phyloP scores from a whole-genome alignment of 2,797 vertebrate species.

The Chloroceryle amazona region DNA sequence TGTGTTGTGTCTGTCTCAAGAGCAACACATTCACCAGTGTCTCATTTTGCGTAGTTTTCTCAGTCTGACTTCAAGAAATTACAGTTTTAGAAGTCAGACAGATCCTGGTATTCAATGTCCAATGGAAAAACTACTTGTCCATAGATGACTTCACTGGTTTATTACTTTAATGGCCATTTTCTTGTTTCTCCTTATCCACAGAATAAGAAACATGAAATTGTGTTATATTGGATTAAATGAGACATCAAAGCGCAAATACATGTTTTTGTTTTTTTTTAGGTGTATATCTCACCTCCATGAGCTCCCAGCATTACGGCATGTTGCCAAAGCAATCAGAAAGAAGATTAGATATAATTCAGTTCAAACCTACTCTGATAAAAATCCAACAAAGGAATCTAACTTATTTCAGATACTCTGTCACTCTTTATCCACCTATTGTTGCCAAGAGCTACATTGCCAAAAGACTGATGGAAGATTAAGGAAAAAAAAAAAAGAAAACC shows the following conservation, averaged over 20 bases:
- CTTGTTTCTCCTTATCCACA: not conserved
- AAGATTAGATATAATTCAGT: slow-evolving; percentile 33
- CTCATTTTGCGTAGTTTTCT: not conserved
- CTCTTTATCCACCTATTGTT: slow-evolving; percentile 13
- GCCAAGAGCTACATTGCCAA: slow-evolving; percentile 31
- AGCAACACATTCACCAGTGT: not conserved
- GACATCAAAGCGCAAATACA: not conserved
- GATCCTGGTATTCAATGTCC: not conserved
- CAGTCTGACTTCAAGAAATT: not conserved
- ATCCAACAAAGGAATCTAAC: slow-evolving; percentile 28
- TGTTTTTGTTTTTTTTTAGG: not conserved
- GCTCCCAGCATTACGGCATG: not conserved
- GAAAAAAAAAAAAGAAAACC: not conserved
- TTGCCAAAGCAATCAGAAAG: not conserved
- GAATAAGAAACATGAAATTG: not conserved
- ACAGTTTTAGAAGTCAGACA: not conserved
- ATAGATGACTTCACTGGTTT: not conserved
- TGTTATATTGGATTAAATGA: not conserved
- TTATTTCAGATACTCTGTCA: slow-evolving; percentile 31
- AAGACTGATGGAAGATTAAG: slow-evolving; percentile 17
- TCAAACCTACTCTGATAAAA: slow-evolving; percentile 17
- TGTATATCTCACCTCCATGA: not conserved
- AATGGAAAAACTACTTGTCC: not conserved
- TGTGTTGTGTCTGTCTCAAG: too few relatives aligned
- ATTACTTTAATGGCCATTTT: not conserved